Evolutionary conservation across 2,113 vertebrate genomes (phyloP).

Genomic region (Paramisgurnus dabryanus): DNA sequence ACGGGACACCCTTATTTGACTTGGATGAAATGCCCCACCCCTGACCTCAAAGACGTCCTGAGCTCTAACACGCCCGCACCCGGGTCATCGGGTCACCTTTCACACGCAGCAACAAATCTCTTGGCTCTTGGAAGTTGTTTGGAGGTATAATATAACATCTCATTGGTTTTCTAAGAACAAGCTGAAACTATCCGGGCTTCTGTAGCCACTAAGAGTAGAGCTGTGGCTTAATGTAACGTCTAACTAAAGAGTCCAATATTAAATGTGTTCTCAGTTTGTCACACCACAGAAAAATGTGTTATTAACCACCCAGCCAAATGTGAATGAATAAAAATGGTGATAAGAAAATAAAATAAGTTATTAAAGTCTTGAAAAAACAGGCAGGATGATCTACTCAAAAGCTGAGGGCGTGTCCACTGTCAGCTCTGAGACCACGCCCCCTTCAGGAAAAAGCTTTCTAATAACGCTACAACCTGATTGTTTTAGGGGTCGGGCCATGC

Average conservation of each 20-base stretch:
- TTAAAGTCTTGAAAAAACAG: no score
- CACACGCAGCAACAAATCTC: constrained; percentile 3
- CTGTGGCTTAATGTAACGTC: constrained; percentile 10
- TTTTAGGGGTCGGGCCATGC: no score
- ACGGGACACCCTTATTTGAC: neutral
- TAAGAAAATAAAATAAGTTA: no score
- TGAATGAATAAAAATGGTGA: no score
- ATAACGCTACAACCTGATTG: no score
- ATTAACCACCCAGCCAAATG: no score
- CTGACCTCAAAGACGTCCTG: neutral
- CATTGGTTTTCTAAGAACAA: constrained; percentile 37
- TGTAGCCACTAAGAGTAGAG: neutral
- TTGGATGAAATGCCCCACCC: neutral
- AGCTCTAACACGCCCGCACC: neutral
- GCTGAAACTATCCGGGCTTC: neutral
- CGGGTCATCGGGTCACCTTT: constrained; percentile 37
- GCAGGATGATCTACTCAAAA: no score
- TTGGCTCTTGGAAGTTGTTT: constrained; percentile 22
- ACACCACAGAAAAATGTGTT: no score
- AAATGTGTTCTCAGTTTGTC: no score
- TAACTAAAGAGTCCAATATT: neutral
- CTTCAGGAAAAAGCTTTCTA: no score
- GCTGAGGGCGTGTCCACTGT: no score
- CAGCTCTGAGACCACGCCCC: no score
- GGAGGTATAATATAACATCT: constrained; percentile 42